Evolutionary conservation across 1,140 invertebrate genomes (phyloP), one percentile per base, ranked within the genome.

Genomic region (Conus ventricosus): DNA sequence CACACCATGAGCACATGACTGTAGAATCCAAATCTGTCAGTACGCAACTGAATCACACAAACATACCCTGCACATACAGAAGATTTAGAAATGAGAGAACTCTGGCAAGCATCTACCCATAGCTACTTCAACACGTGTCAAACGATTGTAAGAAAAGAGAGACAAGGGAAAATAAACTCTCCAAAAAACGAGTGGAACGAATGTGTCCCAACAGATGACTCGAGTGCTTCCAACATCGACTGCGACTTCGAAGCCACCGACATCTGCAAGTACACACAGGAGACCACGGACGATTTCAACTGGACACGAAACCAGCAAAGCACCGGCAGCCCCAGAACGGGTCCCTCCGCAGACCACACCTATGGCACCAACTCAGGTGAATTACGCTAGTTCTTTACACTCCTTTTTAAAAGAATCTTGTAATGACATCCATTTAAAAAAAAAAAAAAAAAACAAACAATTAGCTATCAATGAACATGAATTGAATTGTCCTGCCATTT

Each of bases 301-400:
- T 98, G 97, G 97, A 95, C 90, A 54, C 93, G 97, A 88, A 95
- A 96, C 23, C 97, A 96, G 91, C 96, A 96, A 60, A 95, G 95
- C 27, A 97, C 97, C 0, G 96, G 96, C 7, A 89, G 91, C 23
- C 13, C 95, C 0, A 95, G 95, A 6, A 98, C 97, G 0, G 97
- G 97, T 10, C 97, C 97, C 0, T 96, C 96, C 5, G 96, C 95
- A 91, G 97, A 98, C 93, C 97, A 98, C 92, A 98, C 97, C 11
- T 94, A 93, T 85, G 92, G 91, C 80, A 94, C 93, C 63, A 60
- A 80, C 51, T 71, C 55, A 81, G 94, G 94, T 94, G 85, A 81
- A 39, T 39, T 39, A 39, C 0, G 39, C 39, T 39, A 39, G 0
- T 39, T 39, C 39, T 39, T 0, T 39, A 3, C 0, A 87, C 63